phyloP scores from a whole-genome alignment of 2,113 vertebrate species.

The Peromyscus leucopus region DNA sequence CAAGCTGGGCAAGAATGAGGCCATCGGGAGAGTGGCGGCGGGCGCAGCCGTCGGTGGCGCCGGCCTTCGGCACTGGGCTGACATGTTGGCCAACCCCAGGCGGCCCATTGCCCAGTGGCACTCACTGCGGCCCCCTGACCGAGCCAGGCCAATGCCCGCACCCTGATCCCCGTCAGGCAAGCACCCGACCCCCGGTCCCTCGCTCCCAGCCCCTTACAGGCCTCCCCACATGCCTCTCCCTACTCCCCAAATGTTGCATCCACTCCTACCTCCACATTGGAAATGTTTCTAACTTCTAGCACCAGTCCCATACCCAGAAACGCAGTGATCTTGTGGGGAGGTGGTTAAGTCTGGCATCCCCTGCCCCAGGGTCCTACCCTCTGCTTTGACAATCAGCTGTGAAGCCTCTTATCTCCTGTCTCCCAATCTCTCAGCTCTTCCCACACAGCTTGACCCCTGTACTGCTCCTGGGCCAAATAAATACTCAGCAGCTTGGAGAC shows the following conservation, averaged over 20 bases:
- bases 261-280: background rate
- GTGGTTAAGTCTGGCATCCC: background rate
- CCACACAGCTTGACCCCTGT: background rate
- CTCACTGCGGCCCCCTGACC: constrained; percentile 90
- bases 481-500: constrained; percentile 30
- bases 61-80: constrained; percentile 96
- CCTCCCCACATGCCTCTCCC: background rate
- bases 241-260: background rate
- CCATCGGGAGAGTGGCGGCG: constrained; percentile 94
- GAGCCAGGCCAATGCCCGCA: constrained; percentile 85
- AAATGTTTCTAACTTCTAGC: background rate
- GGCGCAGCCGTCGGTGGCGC: constrained; percentile 92
- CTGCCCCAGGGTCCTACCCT: background rate
- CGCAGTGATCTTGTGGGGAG: background rate
- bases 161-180: constrained; percentile 49
- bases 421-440: background rate
- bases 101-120: constrained; percentile 97
- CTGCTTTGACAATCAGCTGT: constrained; percentile 70
- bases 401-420: background rate
- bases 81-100: constrained; percentile 96
- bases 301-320: background rate
- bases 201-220: background rate
- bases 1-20: constrained; percentile 92
- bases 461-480: constrained; percentile 68
- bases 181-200: background rate